Percentiles rank a stretch among this genome's conserved stretches.
These are phyloP conservation scores for Podarcis siculus DNA, from an alignment of 2,797 vertebrate genomes.

Conservation along the genomic window DNA sequence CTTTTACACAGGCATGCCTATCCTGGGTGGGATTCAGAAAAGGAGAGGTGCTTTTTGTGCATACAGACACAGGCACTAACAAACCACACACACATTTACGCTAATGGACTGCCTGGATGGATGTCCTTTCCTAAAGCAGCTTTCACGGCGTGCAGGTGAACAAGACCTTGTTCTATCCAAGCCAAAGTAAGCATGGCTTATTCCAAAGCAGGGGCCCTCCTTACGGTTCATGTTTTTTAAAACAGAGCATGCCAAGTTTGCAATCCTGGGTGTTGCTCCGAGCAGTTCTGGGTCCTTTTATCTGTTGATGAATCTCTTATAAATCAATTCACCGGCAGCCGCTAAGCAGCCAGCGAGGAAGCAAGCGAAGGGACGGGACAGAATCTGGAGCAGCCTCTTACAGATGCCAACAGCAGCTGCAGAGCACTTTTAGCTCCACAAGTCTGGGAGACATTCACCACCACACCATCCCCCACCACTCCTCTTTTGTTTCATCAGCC, in stretches of 20 bases:
- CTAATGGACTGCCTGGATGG: neutral
- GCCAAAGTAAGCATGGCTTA: neutral
- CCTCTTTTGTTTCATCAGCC: neutral
- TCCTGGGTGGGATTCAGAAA: neutral
- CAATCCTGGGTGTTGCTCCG: neutral
- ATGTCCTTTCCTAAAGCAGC: neutral
- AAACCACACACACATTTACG: neutral
- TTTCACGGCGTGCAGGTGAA: neutral
- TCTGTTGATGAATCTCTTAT: neutral
- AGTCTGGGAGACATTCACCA: neutral
- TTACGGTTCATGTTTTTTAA: neutral
- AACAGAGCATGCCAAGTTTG: neutral
- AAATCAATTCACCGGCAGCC: neutral
- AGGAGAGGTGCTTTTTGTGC: no score
- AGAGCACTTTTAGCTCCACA: neutral
- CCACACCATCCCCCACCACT: neutral
- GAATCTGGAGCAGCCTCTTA: neutral
- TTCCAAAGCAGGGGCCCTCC: neutral
- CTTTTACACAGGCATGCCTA: neutral
- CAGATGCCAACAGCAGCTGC: neutral
- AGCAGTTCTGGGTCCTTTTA: neutral
- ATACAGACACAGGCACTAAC: neutral
- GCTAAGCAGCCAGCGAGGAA: slow-evolving; percentile 1
- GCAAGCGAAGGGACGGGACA: neutral
- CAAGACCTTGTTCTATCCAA: neutral